A percentile compares a stretch with the other conserved stretches of the same genome.
These are phyloP conservation scores for Chinchilla lanigera DNA, from an alignment of 2,113 vertebrate species.

Conservation along the genomic window DNA sequence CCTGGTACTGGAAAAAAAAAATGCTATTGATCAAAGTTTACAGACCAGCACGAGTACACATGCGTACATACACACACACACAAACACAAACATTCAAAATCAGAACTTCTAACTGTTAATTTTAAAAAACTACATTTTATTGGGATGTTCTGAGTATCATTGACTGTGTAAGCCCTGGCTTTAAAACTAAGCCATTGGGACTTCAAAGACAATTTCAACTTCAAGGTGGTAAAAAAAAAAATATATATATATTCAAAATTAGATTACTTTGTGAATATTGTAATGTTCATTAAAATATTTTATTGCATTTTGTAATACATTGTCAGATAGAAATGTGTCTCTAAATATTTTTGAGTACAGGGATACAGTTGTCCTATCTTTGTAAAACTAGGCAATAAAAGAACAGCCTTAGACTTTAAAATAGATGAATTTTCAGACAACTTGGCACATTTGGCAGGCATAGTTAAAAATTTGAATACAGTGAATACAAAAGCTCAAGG, in stretches of 20 bases:
- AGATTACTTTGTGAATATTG: constrained; percentile 27
- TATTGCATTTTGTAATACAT: neutral
- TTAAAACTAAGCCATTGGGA: neutral
- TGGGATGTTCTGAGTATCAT: neutral
- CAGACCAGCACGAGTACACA: neutral
- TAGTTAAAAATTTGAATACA: constrained; percentile 57
- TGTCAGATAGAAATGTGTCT: constrained; percentile 52
- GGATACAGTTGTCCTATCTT: constrained; percentile 63
- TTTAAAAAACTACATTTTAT: neutral
- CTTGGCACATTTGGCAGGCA: constrained; percentile 35
- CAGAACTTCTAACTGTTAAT: neutral
- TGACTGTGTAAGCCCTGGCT: neutral
- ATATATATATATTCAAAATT: neutral
- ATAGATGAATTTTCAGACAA: constrained; percentile 45
- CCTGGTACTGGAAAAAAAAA: no score
- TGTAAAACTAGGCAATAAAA: constrained; percentile 44
- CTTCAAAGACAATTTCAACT: neutral
- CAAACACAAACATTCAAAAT: neutral
- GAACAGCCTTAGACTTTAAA: constrained; percentile 37
- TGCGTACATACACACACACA: neutral
- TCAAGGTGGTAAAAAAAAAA: neutral
- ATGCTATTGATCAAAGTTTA: neutral
- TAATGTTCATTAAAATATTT: neutral
- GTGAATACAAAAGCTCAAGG: constrained; percentile 62
- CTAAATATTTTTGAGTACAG: constrained; percentile 23